Conservation (phyloP, 2,888 invertebrate genomes). For the Drosophila maculinotata region DNA sequence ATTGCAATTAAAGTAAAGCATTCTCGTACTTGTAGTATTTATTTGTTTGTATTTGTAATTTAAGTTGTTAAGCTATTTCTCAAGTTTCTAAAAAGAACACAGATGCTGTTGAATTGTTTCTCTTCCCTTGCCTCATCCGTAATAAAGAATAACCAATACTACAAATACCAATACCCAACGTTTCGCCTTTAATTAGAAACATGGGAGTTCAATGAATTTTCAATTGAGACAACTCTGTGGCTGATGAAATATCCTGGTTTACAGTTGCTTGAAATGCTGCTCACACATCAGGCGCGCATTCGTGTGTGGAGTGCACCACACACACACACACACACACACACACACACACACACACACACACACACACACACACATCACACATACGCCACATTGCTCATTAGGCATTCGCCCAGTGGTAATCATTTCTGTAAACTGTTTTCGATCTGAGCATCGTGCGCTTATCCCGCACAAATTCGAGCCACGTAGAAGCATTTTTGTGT, state of each 20-base stretch:
- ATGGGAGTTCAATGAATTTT: conserved; percentile 21
- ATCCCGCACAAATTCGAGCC: conserved; percentile 28
- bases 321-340: not conserved
- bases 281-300: conserved; percentile 5
- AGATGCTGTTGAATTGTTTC: not conserved
- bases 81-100: too few species aligned
- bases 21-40: too few species aligned
- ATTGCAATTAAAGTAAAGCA: too few species aligned
- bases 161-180: not conserved
- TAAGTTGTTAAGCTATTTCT: too few species aligned
- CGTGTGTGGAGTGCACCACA: conserved; percentile 14
- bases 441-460: conserved; percentile 49
- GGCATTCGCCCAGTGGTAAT: conserved; percentile 69
- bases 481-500: conserved; percentile 57
- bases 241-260: conserved; percentile 31
- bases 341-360: not conserved
- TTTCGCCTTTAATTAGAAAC: conserved; percentile 12
- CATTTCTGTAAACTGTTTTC: conserved; percentile 76
- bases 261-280: conserved; percentile 16
- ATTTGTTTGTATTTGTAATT: too few species aligned
- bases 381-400: conserved; percentile 70
- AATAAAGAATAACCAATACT: not conserved
- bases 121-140: not conserved
- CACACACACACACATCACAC: conserved; percentile 66
- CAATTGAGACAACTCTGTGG: conserved; percentile 23